Conservation (phyloP, 2,888 invertebrate species). For the Campoletis raptor region DNA sequence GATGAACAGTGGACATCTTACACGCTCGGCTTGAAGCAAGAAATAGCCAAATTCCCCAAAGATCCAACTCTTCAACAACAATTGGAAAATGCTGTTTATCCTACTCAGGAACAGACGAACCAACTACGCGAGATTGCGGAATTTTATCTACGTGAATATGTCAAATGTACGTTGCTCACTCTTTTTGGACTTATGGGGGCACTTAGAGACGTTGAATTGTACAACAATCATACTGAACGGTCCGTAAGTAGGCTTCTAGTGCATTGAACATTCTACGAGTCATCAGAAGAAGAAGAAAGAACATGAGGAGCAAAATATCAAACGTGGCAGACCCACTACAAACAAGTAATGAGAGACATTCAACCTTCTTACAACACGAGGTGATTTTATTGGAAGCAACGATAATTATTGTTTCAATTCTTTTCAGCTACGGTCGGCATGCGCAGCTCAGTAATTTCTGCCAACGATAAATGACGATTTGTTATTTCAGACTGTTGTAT, state of each 20-base stretch:
- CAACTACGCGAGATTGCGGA: not conserved
- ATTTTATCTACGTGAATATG: not conserved
- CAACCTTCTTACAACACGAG: not conserved
- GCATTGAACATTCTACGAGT: not conserved
- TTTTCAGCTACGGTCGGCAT: not conserved
- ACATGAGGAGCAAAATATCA: not conserved
- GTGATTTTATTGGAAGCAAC: not conserved
- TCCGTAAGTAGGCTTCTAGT: not conserved
- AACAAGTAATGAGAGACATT: not conserved
- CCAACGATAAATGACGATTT: not conserved
- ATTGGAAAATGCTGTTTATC: not conserved
- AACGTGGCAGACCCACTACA: not conserved
- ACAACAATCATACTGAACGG: not conserved
- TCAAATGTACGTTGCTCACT: not conserved
- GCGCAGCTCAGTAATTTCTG: not conserved
- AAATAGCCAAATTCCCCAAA: not conserved
- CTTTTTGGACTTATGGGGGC: not conserved
- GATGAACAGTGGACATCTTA: slow-evolving; percentile 6
- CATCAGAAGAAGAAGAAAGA: not conserved
- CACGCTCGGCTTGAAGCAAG: not conserved
- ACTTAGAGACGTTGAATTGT: too few species aligned
- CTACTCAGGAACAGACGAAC: slow-evolving; percentile 13
- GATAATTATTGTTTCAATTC: not conserved
- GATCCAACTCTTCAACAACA: slow-evolving; percentile 9
- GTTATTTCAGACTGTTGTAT: not conserved